A percentile compares a stretch with the other conserved stretches of the same genome.
phyloP scores from a whole-genome alignment of 2,888 invertebrate genomes.

The Rotaria macrura region DNA sequence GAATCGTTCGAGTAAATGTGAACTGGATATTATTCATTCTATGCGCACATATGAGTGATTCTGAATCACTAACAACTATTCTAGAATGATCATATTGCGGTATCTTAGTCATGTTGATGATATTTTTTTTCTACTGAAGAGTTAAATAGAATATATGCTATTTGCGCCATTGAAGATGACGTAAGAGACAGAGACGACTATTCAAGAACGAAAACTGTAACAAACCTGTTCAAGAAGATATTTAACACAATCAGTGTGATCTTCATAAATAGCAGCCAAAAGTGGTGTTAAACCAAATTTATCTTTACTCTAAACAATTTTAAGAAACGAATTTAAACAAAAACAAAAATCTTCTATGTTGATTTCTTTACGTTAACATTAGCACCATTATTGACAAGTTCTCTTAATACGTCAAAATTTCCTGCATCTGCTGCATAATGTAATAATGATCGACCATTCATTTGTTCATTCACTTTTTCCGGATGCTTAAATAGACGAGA shows the following conservation, averaged over 20 bases:
- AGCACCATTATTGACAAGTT: slow-evolving; percentile 75
- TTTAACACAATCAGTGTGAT: slow-evolving; percentile 79
- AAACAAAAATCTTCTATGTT: no score
- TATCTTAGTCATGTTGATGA: no score
- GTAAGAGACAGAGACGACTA: no score
- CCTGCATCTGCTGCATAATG: slow-evolving; percentile 91
- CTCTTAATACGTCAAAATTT: slow-evolving; percentile 74
- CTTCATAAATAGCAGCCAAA: slow-evolving; percentile 90
- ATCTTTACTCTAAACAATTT: slow-evolving; percentile 65
- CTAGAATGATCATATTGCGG: no score
- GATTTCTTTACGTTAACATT: slow-evolving; percentile 68
- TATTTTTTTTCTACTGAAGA: no score
- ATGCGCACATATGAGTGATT: no score
- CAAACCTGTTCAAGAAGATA: slow-evolving; percentile 73
- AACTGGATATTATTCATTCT: no score
- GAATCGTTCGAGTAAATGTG: no score
- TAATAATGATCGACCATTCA: slow-evolving; percentile 76
- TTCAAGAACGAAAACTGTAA: no score
- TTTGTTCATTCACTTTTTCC: slow-evolving; percentile 72
- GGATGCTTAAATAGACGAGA: slow-evolving; percentile 54
- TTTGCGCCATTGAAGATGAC: no score
- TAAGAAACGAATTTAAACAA: not conserved
- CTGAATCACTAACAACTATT: no score
- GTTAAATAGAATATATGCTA: no score
- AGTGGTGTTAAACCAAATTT: slow-evolving; percentile 88